phyloP scores from a whole-genome alignment of 2,797 vertebrate species.

The Tolypeutes matacus region DNA sequence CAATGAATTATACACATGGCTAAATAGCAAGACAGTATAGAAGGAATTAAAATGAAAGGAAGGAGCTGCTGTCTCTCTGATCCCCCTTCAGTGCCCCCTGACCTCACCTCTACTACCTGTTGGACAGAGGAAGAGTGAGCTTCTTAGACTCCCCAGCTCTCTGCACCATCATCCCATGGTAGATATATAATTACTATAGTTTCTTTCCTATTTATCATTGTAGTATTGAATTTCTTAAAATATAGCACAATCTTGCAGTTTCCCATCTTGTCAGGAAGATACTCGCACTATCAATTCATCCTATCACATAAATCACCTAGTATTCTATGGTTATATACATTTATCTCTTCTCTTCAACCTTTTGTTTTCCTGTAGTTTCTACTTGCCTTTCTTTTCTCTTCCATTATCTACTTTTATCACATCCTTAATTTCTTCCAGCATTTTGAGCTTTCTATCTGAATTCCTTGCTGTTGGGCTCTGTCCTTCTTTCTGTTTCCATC shows the following conservation, averaged over 20 bases:
- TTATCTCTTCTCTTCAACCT: too few species aligned
- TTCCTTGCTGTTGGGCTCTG: not conserved
- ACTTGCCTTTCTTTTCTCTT: not conserved
- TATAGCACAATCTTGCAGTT: not conserved
- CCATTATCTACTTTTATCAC: not conserved
- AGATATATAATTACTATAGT: too few species aligned
- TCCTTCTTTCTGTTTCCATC: not conserved
- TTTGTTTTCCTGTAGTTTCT: not conserved
- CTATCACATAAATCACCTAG: not conserved
- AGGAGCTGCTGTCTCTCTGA: too few species aligned
- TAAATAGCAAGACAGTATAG: not conserved
- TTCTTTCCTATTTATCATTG: not conserved
- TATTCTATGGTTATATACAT: not conserved
- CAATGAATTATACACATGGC: not conserved
- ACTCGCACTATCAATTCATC: not conserved
- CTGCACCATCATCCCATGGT: rapidly evolving
- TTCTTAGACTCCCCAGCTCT: rapidly evolving
- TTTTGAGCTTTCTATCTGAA: too few species aligned
- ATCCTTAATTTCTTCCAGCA: too few species aligned
- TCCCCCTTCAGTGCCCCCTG: rapidly evolving
- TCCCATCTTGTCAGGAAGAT: not conserved
- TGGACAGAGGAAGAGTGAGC: not conserved
- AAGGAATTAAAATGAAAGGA: not conserved
- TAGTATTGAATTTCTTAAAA: not conserved
- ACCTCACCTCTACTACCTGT: too few species aligned